These are phyloP conservation scores for Nemurella pictetii DNA, from an alignment of 2,888 invertebrate genomes.

Conservation along the genomic window DNA sequence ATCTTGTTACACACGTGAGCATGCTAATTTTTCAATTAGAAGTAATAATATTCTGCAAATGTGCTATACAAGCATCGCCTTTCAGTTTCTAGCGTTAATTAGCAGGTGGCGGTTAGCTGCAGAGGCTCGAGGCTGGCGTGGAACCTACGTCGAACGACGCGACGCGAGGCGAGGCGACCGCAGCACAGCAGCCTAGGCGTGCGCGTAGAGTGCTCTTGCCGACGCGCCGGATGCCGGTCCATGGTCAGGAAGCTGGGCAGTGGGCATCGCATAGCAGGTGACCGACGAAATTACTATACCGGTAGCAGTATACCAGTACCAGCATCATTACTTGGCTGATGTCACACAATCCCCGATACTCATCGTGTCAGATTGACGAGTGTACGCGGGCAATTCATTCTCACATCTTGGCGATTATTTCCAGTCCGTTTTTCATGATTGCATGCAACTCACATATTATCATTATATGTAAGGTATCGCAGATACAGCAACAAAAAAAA, in stretches of 20 bases:
- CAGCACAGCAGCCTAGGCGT: too few relatives aligned
- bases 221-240: neutral
- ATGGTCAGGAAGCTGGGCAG: neutral
- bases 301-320: too few relatives aligned
- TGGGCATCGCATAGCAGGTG: too few relatives aligned
- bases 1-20: neutral
- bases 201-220: neutral
- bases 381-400: neutral
- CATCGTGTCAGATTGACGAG: neutral
- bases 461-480: neutral
- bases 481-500: neutral
- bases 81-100: neutral
- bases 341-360: too few relatives aligned
- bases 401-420: neutral
- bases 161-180: too few relatives aligned
- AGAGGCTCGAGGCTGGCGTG: too few relatives aligned
- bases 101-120: neutral
- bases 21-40: neutral
- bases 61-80: neutral
- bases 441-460: neutral
- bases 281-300: too few relatives aligned
- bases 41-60: neutral
- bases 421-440: neutral
- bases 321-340: too few relatives aligned
- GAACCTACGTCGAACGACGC: too few relatives aligned